Conservation (phyloP, 2,113 vertebrate species). For the Peromyscus maniculatus region DNA sequence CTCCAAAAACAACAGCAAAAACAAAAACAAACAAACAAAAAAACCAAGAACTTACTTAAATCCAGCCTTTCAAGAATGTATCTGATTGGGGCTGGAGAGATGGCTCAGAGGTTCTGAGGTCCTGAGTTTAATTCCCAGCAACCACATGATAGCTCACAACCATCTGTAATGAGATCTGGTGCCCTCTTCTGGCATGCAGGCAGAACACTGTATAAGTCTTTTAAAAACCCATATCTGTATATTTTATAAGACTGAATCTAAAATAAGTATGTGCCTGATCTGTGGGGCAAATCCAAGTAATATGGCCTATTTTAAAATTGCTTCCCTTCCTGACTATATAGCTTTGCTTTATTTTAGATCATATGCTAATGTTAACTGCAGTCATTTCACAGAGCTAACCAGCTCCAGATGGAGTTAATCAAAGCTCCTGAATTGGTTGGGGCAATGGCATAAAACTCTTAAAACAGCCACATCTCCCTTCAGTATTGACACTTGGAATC, state of each 20-base stretch:
- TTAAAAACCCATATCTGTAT: background rate
- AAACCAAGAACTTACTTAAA: background rate
- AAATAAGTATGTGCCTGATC: conserved; percentile 28
- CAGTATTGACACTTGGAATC: conserved; percentile 5
- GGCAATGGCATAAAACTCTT: background rate
- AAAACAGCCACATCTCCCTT: background rate
- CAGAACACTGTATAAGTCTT: background rate
- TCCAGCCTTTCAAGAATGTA: conserved; percentile 27
- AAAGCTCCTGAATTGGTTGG: background rate
- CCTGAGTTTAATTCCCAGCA: background rate
- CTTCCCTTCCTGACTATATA: conserved; percentile 8
- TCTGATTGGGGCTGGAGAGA: background rate
- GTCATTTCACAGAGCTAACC: background rate
- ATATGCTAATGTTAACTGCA: background rate
- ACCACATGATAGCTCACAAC: background rate
- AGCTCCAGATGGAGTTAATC: background rate
- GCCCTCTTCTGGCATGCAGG: background rate
- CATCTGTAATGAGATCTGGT: background rate
- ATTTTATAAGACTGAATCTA: background rate
- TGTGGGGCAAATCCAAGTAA: conserved; percentile 14
- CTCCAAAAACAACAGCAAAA: too few species aligned
- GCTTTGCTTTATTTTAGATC: conserved; percentile 37
- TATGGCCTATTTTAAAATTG: conserved; percentile 41
- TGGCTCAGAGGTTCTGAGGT: background rate
- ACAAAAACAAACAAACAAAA: too few species aligned